Conservation (phyloP, 1,140 invertebrate species). For the Mesaphorura yosii region DNA sequence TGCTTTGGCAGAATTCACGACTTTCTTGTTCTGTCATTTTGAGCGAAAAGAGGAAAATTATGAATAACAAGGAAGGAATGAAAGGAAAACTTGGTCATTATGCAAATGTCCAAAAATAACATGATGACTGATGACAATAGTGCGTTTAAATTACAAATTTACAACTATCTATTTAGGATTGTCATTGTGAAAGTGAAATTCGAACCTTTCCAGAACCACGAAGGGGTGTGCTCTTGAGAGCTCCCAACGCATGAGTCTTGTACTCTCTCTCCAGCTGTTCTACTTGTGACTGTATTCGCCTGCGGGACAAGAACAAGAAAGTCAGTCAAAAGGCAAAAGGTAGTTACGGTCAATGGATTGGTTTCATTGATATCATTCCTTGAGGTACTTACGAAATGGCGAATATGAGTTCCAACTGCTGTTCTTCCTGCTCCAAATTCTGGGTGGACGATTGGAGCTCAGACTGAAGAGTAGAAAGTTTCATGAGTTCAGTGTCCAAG, state of each 20-base stretch:
- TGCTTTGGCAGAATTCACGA: no score
- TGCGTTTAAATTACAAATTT: background rate
- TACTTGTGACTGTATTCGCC: slow-evolving; percentile 58
- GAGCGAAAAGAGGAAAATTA: background rate
- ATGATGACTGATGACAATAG: no score
- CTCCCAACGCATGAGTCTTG: slow-evolving; percentile 49
- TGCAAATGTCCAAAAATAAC: no score
- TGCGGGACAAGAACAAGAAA: slow-evolving; percentile 35
- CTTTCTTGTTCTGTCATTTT: background rate
- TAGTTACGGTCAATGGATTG: no score
- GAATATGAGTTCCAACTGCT: slow-evolving; percentile 52
- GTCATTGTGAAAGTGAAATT: background rate
- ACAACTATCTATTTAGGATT: background rate
- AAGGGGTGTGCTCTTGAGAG: slow-evolving; percentile 49
- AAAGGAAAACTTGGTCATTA: no score
- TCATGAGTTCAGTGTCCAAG: slow-evolving; percentile 53
- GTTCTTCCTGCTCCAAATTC: slow-evolving; percentile 51
- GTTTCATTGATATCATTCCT: no score
- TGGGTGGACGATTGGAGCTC: slow-evolving; percentile 51
- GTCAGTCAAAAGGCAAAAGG: background rate
- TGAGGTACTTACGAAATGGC: slow-evolving; percentile 59
- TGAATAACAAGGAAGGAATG: background rate
- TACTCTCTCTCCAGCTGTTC: slow-evolving; percentile 60
- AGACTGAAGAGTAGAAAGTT: slow-evolving; percentile 51
- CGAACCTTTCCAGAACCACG: slow-evolving; percentile 53